phyloP scores from a whole-genome alignment of 1,140 invertebrate species.

The Zelostemma sp. region DNA sequence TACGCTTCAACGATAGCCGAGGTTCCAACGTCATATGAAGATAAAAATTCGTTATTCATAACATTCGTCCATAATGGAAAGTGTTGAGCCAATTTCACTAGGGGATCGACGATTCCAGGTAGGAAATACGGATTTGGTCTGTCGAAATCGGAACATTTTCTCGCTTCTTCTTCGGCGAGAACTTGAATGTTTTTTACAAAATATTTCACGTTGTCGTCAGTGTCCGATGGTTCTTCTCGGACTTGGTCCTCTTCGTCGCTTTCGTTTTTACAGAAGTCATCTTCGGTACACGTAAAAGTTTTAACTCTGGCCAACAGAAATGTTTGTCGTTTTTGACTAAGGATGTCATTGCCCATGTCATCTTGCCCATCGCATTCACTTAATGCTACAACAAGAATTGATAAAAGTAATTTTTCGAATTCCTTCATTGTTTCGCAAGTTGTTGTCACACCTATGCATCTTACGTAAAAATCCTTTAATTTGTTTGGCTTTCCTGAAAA shows the following conservation, averaged over 20 bases:
- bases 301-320: neutral
- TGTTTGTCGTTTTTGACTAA: neutral
- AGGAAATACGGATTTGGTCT: neutral
- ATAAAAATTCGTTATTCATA: neutral
- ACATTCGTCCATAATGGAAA: too few species aligned
- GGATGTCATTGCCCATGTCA: neutral
- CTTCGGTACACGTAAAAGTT: neutral
- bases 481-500: constrained; percentile 10
- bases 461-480: constrained; percentile 37
- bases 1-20: constrained; percentile 13
- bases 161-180: too few species aligned
- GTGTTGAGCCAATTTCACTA: too few species aligned
- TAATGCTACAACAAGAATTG: neutral
- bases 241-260: too few species aligned
- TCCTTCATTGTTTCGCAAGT: neutral
- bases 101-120: too few species aligned
- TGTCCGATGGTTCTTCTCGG: neutral
- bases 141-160: too few species aligned
- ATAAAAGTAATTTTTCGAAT: neutral
- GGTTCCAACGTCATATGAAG: neutral
- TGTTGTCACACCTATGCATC: constrained; percentile 17
- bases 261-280: neutral
- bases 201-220: neutral
- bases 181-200: too few species aligned
- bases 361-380: constrained; percentile 4